Percentiles rank a stretch among this genome's conserved stretches.
These are phyloP conservation scores for Lobophora halterata DNA, from an alignment of 2,888 invertebrate species.

Conservation along the genomic window DNA sequence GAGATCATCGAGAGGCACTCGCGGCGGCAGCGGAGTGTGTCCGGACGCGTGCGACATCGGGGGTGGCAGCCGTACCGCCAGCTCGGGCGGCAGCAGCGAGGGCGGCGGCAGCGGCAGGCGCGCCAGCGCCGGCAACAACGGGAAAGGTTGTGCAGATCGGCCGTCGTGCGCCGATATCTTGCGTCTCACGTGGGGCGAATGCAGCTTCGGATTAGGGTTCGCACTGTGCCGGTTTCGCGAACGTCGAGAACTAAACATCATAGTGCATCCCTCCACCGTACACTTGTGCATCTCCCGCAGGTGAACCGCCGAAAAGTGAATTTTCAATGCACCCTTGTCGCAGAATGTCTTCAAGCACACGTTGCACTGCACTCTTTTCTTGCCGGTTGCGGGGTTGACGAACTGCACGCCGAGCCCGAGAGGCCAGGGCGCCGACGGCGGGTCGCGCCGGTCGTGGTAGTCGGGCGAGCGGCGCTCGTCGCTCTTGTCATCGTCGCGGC, in stretches of 20 bases:
- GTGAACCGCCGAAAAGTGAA: slow-evolving; percentile 99
- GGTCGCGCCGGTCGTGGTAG: slow-evolving; percentile 65
- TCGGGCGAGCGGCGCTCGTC: slow-evolving; percentile 69
- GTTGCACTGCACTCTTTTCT: slow-evolving; percentile 98
- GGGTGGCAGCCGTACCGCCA: slow-evolving; percentile 65
- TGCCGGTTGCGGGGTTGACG: slow-evolving; percentile 94
- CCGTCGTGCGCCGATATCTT: slow-evolving; percentile 97
- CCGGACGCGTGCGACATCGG: slow-evolving; percentile 50
- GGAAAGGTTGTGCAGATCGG: slow-evolving; percentile 91
- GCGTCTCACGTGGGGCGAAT: slow-evolving; percentile 95
- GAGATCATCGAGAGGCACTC: slow-evolving; percentile 71
- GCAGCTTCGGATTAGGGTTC: slow-evolving; percentile 97
- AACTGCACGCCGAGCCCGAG: slow-evolving; percentile 92
- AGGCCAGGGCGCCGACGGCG: slow-evolving; percentile 85
- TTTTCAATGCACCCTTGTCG: slow-evolving; percentile 99
- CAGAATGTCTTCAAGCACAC: slow-evolving; percentile 99
- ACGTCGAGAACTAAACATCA: slow-evolving; percentile 98
- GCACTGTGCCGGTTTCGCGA: slow-evolving; percentile 97
- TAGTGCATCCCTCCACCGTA: slow-evolving; percentile 98
- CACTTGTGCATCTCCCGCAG: slow-evolving; percentile 99
- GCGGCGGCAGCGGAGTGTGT: slow-evolving; percentile 76
- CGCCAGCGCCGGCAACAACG: slow-evolving; percentile 85
- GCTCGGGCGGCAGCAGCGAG: slow-evolving; percentile 83
- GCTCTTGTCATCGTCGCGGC: slow-evolving; percentile 70
- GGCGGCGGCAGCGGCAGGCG: slow-evolving; percentile 87